Evolutionary conservation across 2,113 vertebrate genomes (phyloP).

Genomic region (Ctenodactylus gundi): DNA sequence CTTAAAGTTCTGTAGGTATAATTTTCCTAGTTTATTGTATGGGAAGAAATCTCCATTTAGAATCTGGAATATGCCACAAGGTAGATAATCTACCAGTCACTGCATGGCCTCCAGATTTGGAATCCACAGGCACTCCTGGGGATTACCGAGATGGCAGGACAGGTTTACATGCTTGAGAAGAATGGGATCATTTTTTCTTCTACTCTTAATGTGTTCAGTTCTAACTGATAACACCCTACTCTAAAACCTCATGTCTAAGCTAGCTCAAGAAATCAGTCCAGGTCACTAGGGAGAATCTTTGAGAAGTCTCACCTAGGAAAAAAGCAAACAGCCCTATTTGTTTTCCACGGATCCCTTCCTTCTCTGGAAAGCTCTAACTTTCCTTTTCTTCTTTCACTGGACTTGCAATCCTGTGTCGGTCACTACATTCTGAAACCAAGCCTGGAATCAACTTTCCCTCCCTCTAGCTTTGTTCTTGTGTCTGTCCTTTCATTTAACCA

Average conservation of each 20-base stretch:
- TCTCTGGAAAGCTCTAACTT: background rate
- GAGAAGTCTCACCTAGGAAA: background rate
- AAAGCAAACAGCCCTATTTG: background rate
- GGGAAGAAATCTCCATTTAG: background rate
- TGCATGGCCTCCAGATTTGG: background rate
- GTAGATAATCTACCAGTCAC: background rate
- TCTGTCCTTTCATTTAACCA: background rate
- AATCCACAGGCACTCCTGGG: background rate
- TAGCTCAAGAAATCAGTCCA: background rate
- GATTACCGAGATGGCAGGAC: background rate
- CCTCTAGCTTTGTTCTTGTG: background rate
- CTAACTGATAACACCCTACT: too few relatives aligned
- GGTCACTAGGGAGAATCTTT: background rate
- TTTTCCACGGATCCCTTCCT: background rate
- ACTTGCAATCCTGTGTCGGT: background rate
- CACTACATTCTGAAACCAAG: background rate
- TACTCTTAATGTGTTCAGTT: slow-evolving; percentile 31
- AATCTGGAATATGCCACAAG: background rate
- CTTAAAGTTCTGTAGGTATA: background rate
- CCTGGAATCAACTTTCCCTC: background rate
- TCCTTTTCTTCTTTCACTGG: background rate
- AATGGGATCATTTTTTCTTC: background rate
- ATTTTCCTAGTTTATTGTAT: background rate
- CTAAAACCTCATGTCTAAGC: background rate
- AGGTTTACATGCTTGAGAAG: background rate